Percentiles rank a stretch among this genome's conserved stretches.
phyloP scores from a whole-genome alignment of 2,888 invertebrate genomes.

The Stenolophus ochropezus region DNA sequence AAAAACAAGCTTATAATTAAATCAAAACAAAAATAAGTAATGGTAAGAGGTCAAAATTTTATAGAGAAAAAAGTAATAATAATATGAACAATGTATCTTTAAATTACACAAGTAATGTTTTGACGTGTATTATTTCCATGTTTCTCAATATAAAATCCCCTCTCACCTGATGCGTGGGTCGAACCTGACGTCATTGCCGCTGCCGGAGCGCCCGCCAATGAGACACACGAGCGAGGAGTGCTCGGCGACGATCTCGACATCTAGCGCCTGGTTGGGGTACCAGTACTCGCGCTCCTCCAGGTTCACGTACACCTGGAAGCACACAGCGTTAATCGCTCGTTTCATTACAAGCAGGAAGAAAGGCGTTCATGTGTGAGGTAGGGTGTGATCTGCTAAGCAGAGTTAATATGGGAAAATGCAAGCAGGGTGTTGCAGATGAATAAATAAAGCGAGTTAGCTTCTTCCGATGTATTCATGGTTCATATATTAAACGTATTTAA shows the following conservation, averaged over 20 bases:
- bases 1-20: too few species aligned
- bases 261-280: conserved; percentile 78
- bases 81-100: too few species aligned
- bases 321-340: conserved; percentile 11
- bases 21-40: too few species aligned
- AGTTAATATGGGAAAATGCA: neutral
- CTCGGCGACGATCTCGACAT: conserved; percentile 78
- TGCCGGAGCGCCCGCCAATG: conserved; percentile 76
- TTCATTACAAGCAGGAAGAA: neutral
- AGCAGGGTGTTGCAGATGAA: too few species aligned
- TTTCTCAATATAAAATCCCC: too few species aligned
- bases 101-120: too few species aligned
- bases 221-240: conserved; percentile 79
- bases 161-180: conserved; percentile 71
- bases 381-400: neutral
- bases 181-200: conserved; percentile 75
- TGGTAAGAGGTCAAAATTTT: too few species aligned
- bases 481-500: too few species aligned
- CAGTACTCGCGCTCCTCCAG: conserved; percentile 79
- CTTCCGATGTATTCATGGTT: too few species aligned
- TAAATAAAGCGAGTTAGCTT: too few species aligned
- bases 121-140: too few species aligned
- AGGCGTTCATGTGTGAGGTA: neutral
- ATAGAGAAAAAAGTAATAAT: too few species aligned
- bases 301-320: conserved; percentile 76